Percentiles rank a stretch among this genome's conserved stretches.
Evolutionary conservation across 2,888 invertebrate genomes (phyloP).

Genomic region (Clivina fossor): DNA sequence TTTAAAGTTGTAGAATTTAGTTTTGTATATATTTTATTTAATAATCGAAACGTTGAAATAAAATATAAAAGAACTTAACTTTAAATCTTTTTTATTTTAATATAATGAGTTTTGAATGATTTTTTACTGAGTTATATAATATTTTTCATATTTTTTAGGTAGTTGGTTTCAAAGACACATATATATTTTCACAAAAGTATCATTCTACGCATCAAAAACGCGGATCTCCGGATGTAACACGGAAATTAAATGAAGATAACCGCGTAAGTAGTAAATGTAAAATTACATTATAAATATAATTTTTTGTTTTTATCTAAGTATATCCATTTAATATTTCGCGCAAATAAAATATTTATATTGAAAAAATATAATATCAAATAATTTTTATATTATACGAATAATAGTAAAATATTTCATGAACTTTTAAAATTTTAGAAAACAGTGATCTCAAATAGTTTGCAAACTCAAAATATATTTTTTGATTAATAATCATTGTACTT

Average conservation of each 20-base stretch:
- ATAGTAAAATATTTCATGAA: slow-evolving; percentile 1
- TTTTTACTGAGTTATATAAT: too few species aligned
- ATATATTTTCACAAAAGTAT: slow-evolving; percentile 63
- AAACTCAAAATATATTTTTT: slow-evolving; percentile 1
- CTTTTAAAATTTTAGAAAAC: slow-evolving; percentile 9
- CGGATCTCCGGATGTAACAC: slow-evolving; percentile 56
- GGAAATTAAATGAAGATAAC: slow-evolving; percentile 57
- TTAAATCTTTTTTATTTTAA: too few species aligned
- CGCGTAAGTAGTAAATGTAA: slow-evolving; percentile 56
- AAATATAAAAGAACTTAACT: too few species aligned
- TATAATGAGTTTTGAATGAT: too few species aligned
- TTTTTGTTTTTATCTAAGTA: neutral
- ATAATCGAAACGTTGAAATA: too few species aligned
- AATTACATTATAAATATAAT: neutral
- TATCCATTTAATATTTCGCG: neutral
- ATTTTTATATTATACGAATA: too few species aligned
- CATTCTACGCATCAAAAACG: slow-evolving; percentile 63
- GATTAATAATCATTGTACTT: too few species aligned
- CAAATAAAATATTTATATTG: neutral
- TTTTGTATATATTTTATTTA: too few species aligned
- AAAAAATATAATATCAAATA: neutral
- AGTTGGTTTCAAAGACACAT: slow-evolving; percentile 66
- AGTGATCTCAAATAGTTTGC: too few species aligned
- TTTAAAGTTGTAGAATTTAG: too few species aligned
- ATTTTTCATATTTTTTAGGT: too few species aligned